Percentiles rank a stretch among this genome's conserved stretches.
Evolutionary conservation across 1,140 invertebrate species (phyloP).

Genomic region (Orchestia grillus): DNA sequence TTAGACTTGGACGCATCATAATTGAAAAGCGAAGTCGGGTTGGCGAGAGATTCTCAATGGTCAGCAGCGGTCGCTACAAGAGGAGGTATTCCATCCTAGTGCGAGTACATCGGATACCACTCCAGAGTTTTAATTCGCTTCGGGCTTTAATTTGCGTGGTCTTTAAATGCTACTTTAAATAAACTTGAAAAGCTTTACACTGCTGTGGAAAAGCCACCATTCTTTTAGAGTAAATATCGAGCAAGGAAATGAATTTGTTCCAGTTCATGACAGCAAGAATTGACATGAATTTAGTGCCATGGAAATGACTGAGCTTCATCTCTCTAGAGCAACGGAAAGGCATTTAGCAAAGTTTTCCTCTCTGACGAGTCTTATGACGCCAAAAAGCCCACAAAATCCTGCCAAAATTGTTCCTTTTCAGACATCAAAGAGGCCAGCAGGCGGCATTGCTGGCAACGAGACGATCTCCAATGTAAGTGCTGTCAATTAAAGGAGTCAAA

Average conservation of each 20-base stretch:
- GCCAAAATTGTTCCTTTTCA: neutral
- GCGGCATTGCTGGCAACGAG: constrained; percentile 20
- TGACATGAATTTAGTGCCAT: no score
- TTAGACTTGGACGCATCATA: neutral
- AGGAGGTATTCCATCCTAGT: neutral
- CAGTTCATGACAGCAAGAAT: no score
- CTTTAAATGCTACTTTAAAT: neutral
- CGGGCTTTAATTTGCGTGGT: neutral
- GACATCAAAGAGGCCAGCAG: neutral
- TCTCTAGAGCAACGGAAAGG: no score
- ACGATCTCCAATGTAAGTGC: neutral
- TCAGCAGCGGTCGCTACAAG: neutral
- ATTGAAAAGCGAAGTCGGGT: neutral
- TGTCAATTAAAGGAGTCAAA: constrained; percentile 53
- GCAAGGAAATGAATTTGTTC: no score
- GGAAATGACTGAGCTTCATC: no score
- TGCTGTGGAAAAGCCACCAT: no score
- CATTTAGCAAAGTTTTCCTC: no score
- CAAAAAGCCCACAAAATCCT: neutral
- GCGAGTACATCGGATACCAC: neutral
- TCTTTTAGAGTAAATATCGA: no score
- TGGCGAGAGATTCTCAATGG: no score
- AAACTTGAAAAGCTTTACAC: neutral
- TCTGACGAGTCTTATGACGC: neutral
- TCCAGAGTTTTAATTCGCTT: neutral